A percentile compares a stretch with the other conserved stretches of the same genome.
These are phyloP conservation scores for Brachionus koreanus DNA, from an alignment of 1,140 invertebrate genomes.

Conservation along the genomic window DNA sequence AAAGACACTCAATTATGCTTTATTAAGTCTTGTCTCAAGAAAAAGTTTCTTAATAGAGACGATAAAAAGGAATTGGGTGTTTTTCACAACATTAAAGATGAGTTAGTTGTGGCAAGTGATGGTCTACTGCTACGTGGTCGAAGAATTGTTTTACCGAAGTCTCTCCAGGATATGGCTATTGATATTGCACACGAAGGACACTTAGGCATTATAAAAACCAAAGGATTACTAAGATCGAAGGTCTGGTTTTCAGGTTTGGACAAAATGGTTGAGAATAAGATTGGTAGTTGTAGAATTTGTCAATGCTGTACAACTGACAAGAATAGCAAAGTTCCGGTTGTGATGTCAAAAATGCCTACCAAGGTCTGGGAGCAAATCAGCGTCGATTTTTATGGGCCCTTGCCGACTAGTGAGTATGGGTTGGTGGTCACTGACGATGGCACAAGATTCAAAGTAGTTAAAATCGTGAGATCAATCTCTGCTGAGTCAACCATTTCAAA, in stretches of 20 bases:
- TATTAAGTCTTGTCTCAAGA: background rate
- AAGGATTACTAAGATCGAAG: slow-evolving; percentile 46
- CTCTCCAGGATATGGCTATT: slow-evolving; percentile 43
- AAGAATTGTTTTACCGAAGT: slow-evolving; percentile 46
- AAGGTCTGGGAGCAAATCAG: background rate
- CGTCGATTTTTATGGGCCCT: background rate
- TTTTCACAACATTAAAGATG: background rate
- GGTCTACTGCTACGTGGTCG: slow-evolving; percentile 42
- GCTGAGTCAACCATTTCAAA: background rate
- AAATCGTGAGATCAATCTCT: background rate
- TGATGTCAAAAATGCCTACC: background rate
- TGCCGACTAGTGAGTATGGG: background rate
- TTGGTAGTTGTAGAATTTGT: slow-evolving; percentile 40
- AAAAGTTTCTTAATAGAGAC: background rate
- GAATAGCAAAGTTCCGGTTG: background rate
- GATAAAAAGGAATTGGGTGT: background rate
- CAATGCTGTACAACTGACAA: background rate
- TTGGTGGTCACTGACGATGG: background rate
- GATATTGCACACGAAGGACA: slow-evolving; percentile 46
- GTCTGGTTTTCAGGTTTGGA: slow-evolving; percentile 47
- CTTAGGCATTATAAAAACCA: slow-evolving; percentile 47
- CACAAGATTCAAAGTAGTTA: background rate
- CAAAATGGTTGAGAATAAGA: slow-evolving; percentile 44
- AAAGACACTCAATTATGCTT: background rate
- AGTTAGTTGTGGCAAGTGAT: background rate